A percentile compares a stretch with the other conserved stretches of the same genome.
Evolutionary conservation across 2,113 vertebrate genomes (phyloP).

Genomic region (Neopipo cinnamomea): DNA sequence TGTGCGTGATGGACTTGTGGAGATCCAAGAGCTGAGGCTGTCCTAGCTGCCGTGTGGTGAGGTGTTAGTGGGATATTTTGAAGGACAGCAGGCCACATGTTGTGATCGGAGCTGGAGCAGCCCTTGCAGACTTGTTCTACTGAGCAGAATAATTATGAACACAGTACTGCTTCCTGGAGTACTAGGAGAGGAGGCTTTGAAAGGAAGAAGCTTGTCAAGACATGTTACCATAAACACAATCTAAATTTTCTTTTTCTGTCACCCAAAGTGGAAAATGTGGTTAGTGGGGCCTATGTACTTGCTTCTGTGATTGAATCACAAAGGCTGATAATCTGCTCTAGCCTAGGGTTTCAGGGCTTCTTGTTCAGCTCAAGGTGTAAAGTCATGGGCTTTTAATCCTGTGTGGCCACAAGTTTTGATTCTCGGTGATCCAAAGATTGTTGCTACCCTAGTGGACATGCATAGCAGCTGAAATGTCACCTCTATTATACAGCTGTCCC

Average conservation of each 20-base stretch:
- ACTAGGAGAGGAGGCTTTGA: background rate
- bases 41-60: background rate
- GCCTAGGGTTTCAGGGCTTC: background rate
- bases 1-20: background rate
- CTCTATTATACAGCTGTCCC: background rate
- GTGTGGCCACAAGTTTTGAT: background rate
- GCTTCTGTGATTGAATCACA: background rate
- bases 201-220: background rate
- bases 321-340: background rate
- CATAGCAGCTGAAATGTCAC: background rate
- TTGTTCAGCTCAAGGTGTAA: background rate
- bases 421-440: background rate
- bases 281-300: background rate
- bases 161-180: background rate
- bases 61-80: background rate
- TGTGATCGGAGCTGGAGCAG: background rate
- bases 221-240: background rate
- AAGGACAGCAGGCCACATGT: fast-evolving
- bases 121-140: background rate
- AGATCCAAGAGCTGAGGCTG: background rate
- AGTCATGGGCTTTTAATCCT: background rate
- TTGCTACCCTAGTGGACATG: background rate
- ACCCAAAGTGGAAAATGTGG: background rate
- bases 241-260: background rate
- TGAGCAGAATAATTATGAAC: background rate